phyloP scores from a whole-genome alignment of 1,140 invertebrate genomes.

The Thalassaphorura encarpata region DNA sequence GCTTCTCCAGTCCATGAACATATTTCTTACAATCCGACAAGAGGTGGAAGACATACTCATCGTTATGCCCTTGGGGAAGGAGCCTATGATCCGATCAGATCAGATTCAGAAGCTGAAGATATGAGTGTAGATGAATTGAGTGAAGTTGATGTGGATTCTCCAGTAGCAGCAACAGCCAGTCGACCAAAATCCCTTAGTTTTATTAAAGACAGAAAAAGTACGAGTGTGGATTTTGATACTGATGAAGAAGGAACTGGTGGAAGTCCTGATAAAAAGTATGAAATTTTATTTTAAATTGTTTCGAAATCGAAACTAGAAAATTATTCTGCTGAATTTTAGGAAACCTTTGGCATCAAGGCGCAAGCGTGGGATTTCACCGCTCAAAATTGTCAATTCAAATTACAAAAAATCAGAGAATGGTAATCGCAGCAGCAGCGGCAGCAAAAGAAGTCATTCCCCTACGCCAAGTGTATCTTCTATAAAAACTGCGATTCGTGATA shows the following conservation, averaged over 20 bases:
- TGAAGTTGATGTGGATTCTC: constrained; percentile 1
- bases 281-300: constrained; percentile 3
- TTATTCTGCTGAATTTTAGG: too few species aligned
- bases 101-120: not conserved
- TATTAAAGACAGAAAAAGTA: not conserved
- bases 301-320: constrained; percentile 11
- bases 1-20: not conserved
- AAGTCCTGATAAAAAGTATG: constrained; percentile 2
- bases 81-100: not conserved
- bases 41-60: not conserved
- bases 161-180: not conserved
- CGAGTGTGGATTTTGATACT: not conserved
- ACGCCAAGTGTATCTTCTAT: too few species aligned
- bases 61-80: too few species aligned
- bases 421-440: not conserved
- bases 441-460: not conserved
- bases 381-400: constrained; percentile 16
- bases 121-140: constrained; percentile 4
- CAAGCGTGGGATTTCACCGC: constrained; percentile 8
- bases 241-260: not conserved
- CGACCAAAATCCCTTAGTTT: not conserved
- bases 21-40: not conserved
- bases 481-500: not conserved
- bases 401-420: not conserved
- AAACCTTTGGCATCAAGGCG: too few species aligned